Percentiles rank a stretch among this genome's conserved stretches.
phyloP scores from a whole-genome alignment of 1,140 invertebrate species.

The Sycophila sp. region DNA sequence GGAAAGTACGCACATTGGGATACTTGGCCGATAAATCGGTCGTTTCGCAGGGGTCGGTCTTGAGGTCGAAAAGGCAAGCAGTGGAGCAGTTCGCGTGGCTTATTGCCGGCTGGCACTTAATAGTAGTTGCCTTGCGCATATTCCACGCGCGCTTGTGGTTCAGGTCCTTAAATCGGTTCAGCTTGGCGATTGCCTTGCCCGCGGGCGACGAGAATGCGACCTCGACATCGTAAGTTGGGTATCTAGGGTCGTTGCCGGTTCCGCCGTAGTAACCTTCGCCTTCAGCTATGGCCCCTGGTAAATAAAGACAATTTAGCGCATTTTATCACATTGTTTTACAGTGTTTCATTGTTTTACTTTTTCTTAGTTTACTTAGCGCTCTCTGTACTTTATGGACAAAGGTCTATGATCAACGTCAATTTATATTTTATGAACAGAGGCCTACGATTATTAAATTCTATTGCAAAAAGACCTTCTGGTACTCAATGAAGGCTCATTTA shows the following conservation, averaged over 20 bases:
- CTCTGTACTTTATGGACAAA: too few species aligned
- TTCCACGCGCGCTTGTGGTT: constrained; percentile 19
- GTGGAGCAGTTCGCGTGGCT: constrained; percentile 41
- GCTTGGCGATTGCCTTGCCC: constrained; percentile 43
- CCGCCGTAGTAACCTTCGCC: constrained; percentile 51
- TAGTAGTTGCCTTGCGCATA: constrained; percentile 42
- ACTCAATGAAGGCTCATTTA: too few species aligned
- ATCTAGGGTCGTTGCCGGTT: constrained; percentile 38
- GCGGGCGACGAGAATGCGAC: constrained; percentile 44
- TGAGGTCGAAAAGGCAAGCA: constrained; percentile 58
- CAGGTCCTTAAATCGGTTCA: background rate
- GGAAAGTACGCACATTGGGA: constrained; percentile 46
- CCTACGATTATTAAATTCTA: too few species aligned
- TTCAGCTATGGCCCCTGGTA: too few species aligned
- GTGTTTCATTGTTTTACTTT: too few species aligned
- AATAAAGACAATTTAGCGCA: too few species aligned
- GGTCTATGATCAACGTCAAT: too few species aligned
- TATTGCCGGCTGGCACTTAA: constrained; percentile 41
- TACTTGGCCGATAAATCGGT: constrained; percentile 47
- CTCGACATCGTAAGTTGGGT: constrained; percentile 46
- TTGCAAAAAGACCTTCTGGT: too few species aligned
- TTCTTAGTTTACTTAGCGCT: too few species aligned
- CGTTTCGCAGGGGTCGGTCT: constrained; percentile 57
- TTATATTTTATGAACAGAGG: too few species aligned
- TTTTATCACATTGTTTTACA: too few species aligned